Base-by-base conservation (phyloP, 2,797 vertebrate species). In the Ispidina lecontei region DNA sequence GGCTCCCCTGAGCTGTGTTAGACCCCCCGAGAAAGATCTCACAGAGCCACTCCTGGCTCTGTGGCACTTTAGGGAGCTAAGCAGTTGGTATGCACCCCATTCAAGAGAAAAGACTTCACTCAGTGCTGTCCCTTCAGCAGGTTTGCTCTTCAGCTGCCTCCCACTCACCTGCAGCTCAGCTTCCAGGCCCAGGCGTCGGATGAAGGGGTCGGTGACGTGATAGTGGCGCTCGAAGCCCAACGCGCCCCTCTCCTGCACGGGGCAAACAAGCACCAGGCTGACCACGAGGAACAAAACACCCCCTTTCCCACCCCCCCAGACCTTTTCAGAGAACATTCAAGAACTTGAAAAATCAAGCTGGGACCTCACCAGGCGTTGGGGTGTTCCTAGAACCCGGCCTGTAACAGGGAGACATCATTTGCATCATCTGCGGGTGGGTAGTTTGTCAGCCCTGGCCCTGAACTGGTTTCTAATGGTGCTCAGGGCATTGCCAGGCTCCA, bases 131-230 rank as follows among this genome's bases (percentile, higher is more conserved):
- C 37, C 14, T 31, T 44, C 56, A 29, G 25, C 41, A 31, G 43
- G 3, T 8, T 2, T n/a, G 68, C 63, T 59, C 39, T 29, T 14
- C 37, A 46, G 46, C 5, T 47, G 28, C 29, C 44, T 37, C 52
- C 14, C 49, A 52, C 95, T 96, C 89, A 99, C 99, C 98, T 99
- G 99, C 82, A 99, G 97, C 92, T 99, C 99, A 25, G 99, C 98
- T 94, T 99, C 99, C 41, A 99, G 98, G 89, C 99, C 99, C 83
- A 99, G 98, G 71, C 99, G 98, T 72, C 98, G 99, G 93, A 99
- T 99, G 94, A 99, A 99, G 1, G 99, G 98, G 71, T 99, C 99
- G 0, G 99, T 99, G 96, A 99, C 99, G 91, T 99, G 99, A 89
- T 99, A 98, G 77, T 96, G 97, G 79, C 99, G 98, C 90, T 99